Evolutionary conservation across 2,888 invertebrate species (phyloP), one percentile per base, ranked within the genome.

Genomic region (Ischnus inquisitorius): DNA sequence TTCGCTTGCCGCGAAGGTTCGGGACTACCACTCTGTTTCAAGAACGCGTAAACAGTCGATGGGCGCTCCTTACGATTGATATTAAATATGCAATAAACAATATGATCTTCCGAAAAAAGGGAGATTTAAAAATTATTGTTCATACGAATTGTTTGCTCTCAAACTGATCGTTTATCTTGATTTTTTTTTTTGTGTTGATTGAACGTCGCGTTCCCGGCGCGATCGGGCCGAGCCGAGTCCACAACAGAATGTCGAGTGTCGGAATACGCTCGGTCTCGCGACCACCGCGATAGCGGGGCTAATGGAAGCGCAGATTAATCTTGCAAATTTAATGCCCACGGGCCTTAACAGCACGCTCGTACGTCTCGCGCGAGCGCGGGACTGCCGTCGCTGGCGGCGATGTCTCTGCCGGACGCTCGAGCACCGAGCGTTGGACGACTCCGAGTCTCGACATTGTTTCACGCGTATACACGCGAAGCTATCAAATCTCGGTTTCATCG

Each of bases 291-390:
- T 86, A 87, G 87, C 84, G 79, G 82, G 80, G 85, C 88, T 89
- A 90, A 90, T 90, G 90, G 88, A 83, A 82, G 86, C 88, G 85
- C 87, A 89, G 90, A 90, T 91, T 90, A 90, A 91, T 91, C 90
- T 89, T 88, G 88, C 85, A 88, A 89, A 88, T 88, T 90, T 90
- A 90, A 90, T 89, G 83, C 86, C 88, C 85, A 80, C 69, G 81
- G 71, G 86, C 82, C 84, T 83, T 86, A 88, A 90, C 89, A 90
- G 89, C 86, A 88, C 84, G 83, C 87, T 85, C 86, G 84, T 81
- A 81, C 69, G 78, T 84, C 74, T 78, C 79, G 62, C 51, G 69
- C 39, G 57, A 22, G 69, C 19, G 54, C 34, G 48, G 41, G 67
- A 64, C 19, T 60, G 65, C 19, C 48, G 46, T 39, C 28, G 54